Conservation (phyloP, 2,888 invertebrate genomes). For the Drosophila yooni region DNA sequence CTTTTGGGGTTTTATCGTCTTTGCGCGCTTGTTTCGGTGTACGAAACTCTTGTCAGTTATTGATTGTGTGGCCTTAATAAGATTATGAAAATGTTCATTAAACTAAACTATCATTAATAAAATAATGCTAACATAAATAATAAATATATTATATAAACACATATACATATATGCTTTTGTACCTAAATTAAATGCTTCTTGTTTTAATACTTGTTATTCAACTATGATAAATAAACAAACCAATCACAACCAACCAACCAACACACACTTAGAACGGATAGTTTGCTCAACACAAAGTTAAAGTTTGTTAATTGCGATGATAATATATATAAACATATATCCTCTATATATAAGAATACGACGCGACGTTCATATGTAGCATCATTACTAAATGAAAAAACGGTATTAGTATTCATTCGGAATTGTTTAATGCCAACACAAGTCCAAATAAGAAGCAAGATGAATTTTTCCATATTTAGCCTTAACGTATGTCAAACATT, state of each 20-base stretch:
- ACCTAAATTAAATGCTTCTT: constrained; percentile 75
- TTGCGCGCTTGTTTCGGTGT: constrained; percentile 38
- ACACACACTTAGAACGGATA: constrained; percentile 59
- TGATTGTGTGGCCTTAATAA: constrained; percentile 80
- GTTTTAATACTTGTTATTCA: constrained; percentile 60
- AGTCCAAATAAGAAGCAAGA: constrained; percentile 60
- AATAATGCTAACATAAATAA: constrained; percentile 51
- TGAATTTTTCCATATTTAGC: constrained; percentile 75
- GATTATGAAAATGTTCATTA: constrained; percentile 67
- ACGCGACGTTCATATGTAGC: constrained; percentile 9
- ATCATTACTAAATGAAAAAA: constrained; percentile 1
- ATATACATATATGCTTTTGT: constrained; percentile 73
- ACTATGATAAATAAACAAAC: constrained; percentile 33
- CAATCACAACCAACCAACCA: constrained; percentile 16
- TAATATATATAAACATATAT: constrained; percentile 30
- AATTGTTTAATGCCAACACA: constrained; percentile 47
- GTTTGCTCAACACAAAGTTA: constrained; percentile 66
- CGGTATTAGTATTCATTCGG: constrained; percentile 40
- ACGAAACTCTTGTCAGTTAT: constrained; percentile 64
- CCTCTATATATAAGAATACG: constrained; percentile 30
- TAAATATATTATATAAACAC: constrained; percentile 45
- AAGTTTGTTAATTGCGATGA: constrained; percentile 57
- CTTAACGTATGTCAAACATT: constrained; percentile 72
- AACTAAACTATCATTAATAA: constrained; percentile 56
- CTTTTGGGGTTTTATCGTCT: constrained; percentile 14